Conservation (phyloP, 2,113 vertebrate genomes). For the Heliornis fulica region DNA sequence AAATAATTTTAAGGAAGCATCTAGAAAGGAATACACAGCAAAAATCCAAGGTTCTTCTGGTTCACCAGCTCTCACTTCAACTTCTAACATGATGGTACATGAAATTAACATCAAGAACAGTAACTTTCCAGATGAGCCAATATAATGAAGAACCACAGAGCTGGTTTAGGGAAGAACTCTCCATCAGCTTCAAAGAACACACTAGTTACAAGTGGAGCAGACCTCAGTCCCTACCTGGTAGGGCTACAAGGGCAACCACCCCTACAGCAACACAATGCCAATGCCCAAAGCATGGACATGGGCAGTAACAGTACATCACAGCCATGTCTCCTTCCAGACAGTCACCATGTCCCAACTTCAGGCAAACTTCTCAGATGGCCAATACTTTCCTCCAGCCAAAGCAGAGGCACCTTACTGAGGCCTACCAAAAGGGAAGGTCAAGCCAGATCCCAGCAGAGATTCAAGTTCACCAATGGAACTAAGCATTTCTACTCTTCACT, state of each 20-base stretch:
- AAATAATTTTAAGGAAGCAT: neutral
- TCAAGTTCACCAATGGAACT: neutral
- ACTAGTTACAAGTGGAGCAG: neutral
- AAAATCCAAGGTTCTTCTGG: neutral
- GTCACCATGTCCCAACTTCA: neutral
- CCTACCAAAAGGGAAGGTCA: neutral
- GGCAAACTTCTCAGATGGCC: neutral
- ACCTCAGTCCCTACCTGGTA: neutral
- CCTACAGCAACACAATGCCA: neutral
- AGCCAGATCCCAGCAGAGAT: neutral
- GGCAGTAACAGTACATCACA: rapidly evolving
- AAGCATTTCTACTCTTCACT: neutral
- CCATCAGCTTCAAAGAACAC: neutral
- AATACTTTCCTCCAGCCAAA: neutral
- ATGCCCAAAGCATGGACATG: rapidly evolving
- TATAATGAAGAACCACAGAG: neutral
- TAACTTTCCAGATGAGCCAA: neutral
- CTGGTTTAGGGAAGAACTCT: neutral
- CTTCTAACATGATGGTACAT: rapidly evolving
- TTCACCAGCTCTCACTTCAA: neutral
- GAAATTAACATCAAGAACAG: neutral
- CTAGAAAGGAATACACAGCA: neutral
- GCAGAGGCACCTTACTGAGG: neutral
- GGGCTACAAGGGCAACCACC: neutral
- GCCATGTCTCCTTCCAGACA: rapidly evolving